Evolutionary conservation across 2,888 invertebrate genomes (phyloP).

Genomic region (Eristalinus sepulchralis): DNA sequence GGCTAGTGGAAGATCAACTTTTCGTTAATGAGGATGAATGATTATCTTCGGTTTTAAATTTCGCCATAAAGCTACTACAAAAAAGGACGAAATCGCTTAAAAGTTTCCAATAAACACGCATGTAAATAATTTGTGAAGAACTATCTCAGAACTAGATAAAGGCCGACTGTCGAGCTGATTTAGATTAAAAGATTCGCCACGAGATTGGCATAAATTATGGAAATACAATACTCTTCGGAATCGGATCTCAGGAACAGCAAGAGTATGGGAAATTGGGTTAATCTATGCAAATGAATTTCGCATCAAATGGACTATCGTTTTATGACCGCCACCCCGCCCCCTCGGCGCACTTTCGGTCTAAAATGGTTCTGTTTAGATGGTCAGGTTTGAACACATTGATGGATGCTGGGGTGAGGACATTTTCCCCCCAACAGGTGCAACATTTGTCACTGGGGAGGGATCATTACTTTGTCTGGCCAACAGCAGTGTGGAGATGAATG

Average conservation of each 20-base stretch:
- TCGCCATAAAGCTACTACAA: neutral
- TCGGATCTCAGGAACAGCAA: neutral
- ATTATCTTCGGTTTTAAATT: neutral
- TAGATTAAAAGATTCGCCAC: neutral
- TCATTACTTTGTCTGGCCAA: neutral
- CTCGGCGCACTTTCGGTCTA: neutral
- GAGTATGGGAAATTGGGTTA: neutral
- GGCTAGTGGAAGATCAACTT: neutral
- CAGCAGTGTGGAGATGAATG: neutral
- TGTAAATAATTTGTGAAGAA: neutral
- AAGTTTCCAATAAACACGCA: neutral
- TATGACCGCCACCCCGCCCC: neutral
- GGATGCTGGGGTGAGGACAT: neutral
- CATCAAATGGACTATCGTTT: neutral
- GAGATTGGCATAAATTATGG: neutral
- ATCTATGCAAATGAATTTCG: neutral
- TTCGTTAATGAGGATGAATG: neutral
- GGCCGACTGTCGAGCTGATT: neutral
- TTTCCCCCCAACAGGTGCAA: neutral
- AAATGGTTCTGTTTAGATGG: neutral
- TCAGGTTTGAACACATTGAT: neutral
- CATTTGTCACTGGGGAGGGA: neutral
- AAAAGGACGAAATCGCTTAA: neutral
- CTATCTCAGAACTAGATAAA: neutral
- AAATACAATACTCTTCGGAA: neutral